These are phyloP conservation scores for Siphlonurus alternatus DNA, from an alignment of 2,888 invertebrate species.

Conservation along the genomic window DNA sequence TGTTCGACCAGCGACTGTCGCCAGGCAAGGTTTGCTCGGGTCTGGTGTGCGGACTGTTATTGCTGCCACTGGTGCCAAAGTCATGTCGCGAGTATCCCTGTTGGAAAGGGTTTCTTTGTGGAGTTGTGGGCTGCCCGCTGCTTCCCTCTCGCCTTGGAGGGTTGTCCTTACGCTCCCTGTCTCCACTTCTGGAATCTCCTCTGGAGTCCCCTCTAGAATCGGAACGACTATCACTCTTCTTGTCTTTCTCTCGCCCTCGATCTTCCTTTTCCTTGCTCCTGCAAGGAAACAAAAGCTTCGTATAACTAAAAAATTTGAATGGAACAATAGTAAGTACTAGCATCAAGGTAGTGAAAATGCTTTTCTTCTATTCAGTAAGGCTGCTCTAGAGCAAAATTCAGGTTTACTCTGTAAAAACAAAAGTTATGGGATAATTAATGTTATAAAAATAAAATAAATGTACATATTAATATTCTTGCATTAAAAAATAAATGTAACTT, in stretches of 20 bases:
- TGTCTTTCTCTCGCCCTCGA: conserved; percentile 24
- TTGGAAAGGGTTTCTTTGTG: conserved; percentile 18
- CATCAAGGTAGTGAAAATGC: not conserved
- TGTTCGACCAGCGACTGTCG: conserved; percentile 3
- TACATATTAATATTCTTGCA: too few species aligned
- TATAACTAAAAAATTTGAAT: not conserved
- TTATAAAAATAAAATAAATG: too few species aligned
- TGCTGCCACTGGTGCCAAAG: not conserved
- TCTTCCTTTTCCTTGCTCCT: conserved; percentile 15
- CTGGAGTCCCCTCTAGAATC: conserved; percentile 11
- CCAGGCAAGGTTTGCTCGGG: not conserved
- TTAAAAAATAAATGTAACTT: too few species aligned
- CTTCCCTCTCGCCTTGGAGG: conserved; percentile 37
- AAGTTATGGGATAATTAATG: too few species aligned
- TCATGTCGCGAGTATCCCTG: conserved; percentile 4
- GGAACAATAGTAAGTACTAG: not conserved
- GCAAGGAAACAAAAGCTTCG: too few species aligned
- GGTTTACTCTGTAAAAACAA: too few species aligned
- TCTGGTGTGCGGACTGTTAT: conserved; percentile 2
- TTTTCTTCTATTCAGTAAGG: too few species aligned
- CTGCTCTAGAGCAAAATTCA: too few species aligned
- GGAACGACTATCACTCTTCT: conserved; percentile 3
- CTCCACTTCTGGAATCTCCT: too few species aligned
- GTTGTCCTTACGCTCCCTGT: conserved; percentile 21
- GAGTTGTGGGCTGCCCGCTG: conserved; percentile 10